Percentiles rank a stretch among this genome's conserved stretches.
Conservation (phyloP, 2,113 vertebrate genomes). For the Ahaetulla prasina region DNA sequence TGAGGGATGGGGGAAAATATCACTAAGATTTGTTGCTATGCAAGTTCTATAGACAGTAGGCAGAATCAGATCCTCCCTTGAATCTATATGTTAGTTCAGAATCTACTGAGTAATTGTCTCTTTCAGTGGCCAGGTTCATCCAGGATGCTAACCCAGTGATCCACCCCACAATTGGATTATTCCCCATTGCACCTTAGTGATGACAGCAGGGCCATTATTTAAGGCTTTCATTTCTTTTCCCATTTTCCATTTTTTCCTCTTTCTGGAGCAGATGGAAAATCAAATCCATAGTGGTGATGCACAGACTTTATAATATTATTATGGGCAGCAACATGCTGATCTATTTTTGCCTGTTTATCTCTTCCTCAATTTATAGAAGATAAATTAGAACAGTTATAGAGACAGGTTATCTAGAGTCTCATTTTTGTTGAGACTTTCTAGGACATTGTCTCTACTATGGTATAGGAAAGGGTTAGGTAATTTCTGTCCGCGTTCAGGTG, state of each 20-base stretch:
- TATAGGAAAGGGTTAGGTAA: neutral
- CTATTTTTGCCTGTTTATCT: neutral
- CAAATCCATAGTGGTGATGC: neutral
- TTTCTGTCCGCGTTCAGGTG: neutral
- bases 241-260: neutral
- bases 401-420: neutral
- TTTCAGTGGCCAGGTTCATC: neutral
- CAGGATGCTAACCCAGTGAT: neutral
- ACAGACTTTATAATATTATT: neutral
- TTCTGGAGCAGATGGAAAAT: neutral
- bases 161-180: neutral
- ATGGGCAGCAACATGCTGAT: neutral
- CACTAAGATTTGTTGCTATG: neutral
- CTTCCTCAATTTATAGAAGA: neutral
- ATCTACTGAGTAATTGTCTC: neutral
- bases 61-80: neutral
- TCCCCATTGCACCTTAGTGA: neutral
- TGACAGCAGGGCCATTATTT: neutral
- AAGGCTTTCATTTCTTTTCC: neutral
- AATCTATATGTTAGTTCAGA: neutral
- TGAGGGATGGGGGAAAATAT: neutral
- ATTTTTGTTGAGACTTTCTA: neutral
- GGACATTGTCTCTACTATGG: neutral
- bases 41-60: neutral
- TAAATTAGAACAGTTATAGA: neutral